Base-by-base conservation (phyloP, 1,140 invertebrate species). In the Ridgeia piscesae region DNA sequence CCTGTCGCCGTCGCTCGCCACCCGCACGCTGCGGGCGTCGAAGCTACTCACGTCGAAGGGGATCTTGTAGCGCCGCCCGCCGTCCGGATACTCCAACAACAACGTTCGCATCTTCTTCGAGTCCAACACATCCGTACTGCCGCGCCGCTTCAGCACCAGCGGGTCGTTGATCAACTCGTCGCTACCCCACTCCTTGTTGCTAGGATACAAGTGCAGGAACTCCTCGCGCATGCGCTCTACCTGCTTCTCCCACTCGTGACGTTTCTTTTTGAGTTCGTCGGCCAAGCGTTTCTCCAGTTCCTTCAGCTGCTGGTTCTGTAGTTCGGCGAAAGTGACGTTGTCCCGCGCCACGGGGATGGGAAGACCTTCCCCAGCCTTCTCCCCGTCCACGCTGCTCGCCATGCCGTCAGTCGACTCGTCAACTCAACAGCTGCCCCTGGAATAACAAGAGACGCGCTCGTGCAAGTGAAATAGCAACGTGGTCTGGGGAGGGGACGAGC, bases 161-260 rank as follows among this genome's bases (percentile, higher is more conserved):
- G 93, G 93, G 35, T 93, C 93, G n/a, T 89, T 77, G 34, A 89
- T 34, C 11, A 92, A 92, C 58, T 93, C 93, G 89, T 93, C 48
- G 58, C 91, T 90, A 21, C 58, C 89, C 92, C 92, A 93, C 33
- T 90, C 92, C 35, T 50, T 35, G 88, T 93, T 92, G 31, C 33
- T 58, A 34, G 88, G 91, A 58, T 93, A 91, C 31, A 93, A 90
- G n/a, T 88, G 33, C 89, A 93, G 92, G 89, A 93, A 93, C 91
- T 93, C 93, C n/a, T 93, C 92, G 35, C 89, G 34, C 92, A 93
- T 93, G 35, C 89, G 91, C 89, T 93, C 92, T 33, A 93, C 34
- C 27, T 93, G 92, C 50, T 92, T n/a, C 90, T 93, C 93, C 93
- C 93, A 93, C 34, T 92, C 92, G 1, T 48, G 35, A 33, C 88